phyloP scores from a whole-genome alignment of 37 sponge, comb jelly and placozoan species.

The Chondrosia reniformis region DNA sequence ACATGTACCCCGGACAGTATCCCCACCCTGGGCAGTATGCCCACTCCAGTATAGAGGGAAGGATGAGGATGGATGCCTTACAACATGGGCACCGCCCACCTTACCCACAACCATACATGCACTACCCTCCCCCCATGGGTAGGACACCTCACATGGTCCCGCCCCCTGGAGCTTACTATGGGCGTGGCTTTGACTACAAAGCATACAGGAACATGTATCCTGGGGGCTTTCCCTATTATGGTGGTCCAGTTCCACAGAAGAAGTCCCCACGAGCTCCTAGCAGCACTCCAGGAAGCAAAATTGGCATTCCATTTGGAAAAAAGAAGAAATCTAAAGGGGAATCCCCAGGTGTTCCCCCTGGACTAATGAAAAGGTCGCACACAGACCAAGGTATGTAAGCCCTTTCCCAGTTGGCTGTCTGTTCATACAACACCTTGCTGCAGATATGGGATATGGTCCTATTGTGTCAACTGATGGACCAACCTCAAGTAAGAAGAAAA shows the following conservation, averaged over 20 bases:
- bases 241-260: not conserved
- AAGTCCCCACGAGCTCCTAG: not conserved
- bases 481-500: not conserved
- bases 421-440: too few species aligned
- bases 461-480: not conserved
- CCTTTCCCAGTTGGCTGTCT: too few species aligned
- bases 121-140: not conserved
- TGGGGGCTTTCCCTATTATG: not conserved
- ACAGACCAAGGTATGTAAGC: not conserved
- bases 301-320: not conserved
- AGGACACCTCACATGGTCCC: too few species aligned
- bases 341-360: not conserved
- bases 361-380: not conserved
- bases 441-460: conserved; percentile 23
- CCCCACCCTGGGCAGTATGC: not conserved
- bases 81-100: not conserved
- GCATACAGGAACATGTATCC: conserved; percentile 11
- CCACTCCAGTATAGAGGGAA: not conserved
- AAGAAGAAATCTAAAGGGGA: not conserved
- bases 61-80: conserved; percentile 25
- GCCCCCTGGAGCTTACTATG: too few species aligned
- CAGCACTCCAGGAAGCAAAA: not conserved
- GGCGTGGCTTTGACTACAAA: conserved; percentile 3
- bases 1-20: conserved; percentile 18
- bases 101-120: not conserved